A percentile compares a stretch with the other conserved stretches of the same genome.
phyloP scores from a whole-genome alignment of 2,888 invertebrate species.

The Molorchus minor region DNA sequence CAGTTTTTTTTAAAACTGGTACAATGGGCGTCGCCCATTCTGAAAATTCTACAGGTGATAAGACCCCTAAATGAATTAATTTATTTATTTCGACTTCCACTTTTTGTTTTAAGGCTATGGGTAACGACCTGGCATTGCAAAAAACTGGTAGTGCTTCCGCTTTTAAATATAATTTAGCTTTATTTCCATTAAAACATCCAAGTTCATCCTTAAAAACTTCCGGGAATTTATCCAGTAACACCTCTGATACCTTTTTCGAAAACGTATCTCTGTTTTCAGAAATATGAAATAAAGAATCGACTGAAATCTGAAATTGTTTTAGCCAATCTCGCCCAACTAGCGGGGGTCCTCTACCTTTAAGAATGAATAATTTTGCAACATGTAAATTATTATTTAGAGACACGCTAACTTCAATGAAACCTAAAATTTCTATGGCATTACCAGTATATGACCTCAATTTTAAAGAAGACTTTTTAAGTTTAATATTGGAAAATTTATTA shows the following conservation, averaged over 20 bases:
- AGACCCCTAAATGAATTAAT: slow-evolving; percentile 20
- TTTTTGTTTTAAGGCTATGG: slow-evolving; percentile 34
- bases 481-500: slow-evolving; percentile 3
- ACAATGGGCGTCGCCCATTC: slow-evolving; percentile 22
- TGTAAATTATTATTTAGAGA: no score
- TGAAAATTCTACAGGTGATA: slow-evolving; percentile 25
- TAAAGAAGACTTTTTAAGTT: neutral
- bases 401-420: slow-evolving; percentile 3
- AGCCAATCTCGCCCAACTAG: slow-evolving; percentile 28
- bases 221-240: neutral
- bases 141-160: slow-evolving; percentile 26
- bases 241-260: neutral
- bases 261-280: neutral
- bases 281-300: slow-evolving; percentile 19
- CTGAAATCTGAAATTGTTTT: slow-evolving; percentile 24
- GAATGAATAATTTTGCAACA: slow-evolving; percentile 25
- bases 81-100: slow-evolving; percentile 30
- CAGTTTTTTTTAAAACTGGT: slow-evolving; percentile 10
- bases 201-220: slow-evolving; percentile 11
- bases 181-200: slow-evolving; percentile 31
- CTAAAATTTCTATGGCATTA: slow-evolving; percentile 3
- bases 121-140: slow-evolving; percentile 30
- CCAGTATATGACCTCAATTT: slow-evolving; percentile 7
- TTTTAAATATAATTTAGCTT: slow-evolving; percentile 22
- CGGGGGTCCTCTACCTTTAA: slow-evolving; percentile 30